Conservation (phyloP, 2,797 vertebrate species). For the Pangasius djambal region DNA sequence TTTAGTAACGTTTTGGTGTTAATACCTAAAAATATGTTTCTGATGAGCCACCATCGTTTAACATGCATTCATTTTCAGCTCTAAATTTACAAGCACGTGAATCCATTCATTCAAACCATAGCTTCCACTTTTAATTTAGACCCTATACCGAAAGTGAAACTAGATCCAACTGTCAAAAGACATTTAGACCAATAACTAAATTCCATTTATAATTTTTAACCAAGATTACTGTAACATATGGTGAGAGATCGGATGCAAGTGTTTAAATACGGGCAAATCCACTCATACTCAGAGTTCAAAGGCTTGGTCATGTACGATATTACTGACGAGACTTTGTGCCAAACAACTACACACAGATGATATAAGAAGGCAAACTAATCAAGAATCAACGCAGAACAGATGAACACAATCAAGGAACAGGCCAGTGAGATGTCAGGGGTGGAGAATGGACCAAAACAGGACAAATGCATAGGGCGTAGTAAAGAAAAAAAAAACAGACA, state of each 20-base stretch:
- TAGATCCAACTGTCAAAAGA: background rate
- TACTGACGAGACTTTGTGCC: background rate
- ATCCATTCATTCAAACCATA: background rate
- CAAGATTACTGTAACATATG: background rate
- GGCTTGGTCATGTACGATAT: background rate
- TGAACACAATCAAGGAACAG: background rate
- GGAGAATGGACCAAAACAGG: background rate
- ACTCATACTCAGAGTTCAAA: background rate
- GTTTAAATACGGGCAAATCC: background rate
- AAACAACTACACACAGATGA: background rate
- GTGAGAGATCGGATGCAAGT: background rate
- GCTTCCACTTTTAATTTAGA: background rate
- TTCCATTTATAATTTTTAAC: background rate
- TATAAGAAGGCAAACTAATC: background rate
- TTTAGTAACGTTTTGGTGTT: background rate
- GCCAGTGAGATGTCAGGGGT: background rate
- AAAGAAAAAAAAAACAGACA: background rate
- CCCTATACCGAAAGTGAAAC: background rate
- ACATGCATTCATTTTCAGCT: background rate
- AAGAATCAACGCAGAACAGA: background rate
- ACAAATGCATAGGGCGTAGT: background rate
- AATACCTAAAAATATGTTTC: background rate
- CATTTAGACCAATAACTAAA: background rate
- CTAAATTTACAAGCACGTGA: background rate
- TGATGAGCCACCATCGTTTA: background rate